phyloP scores from a whole-genome alignment of 2,113 vertebrate genomes.

The Nipponia nippon region DNA sequence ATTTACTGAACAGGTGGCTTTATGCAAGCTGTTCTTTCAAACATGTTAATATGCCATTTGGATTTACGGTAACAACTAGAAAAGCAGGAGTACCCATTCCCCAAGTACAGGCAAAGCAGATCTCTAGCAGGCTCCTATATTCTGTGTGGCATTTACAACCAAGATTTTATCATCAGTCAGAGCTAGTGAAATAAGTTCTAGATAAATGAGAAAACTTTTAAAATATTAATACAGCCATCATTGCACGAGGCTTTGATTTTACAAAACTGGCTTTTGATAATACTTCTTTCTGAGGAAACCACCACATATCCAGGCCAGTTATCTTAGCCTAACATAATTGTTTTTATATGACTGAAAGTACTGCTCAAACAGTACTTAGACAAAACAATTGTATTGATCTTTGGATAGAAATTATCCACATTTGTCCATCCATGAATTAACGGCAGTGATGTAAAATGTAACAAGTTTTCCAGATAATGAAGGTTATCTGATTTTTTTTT shows the following conservation, averaged over 20 bases:
- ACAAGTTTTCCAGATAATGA: neutral
- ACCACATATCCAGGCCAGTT: neutral
- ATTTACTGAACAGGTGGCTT: neutral
- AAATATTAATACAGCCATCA: conserved; percentile 36
- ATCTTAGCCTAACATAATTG: neutral
- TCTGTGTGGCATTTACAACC: neutral
- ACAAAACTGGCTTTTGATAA: neutral
- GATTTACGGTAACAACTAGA: neutral
- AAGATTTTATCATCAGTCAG: neutral
- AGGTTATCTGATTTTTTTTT: no score
- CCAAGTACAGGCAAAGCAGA: neutral
- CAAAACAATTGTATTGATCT: neutral
- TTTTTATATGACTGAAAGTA: neutral
- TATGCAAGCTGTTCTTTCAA: neutral
- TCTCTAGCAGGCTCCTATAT: neutral
- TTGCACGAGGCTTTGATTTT: neutral
- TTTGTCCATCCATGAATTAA: neutral
- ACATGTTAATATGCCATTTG: neutral
- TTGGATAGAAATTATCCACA: neutral
- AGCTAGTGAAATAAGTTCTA: neutral
- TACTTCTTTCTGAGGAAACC: neutral
- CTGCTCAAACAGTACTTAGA: neutral
- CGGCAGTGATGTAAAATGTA: neutral
- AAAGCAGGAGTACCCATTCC: neutral
- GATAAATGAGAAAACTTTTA: conserved; percentile 28